Conservation (phyloP, 2,888 invertebrate species). For the Argynnis bischoffii region DNA sequence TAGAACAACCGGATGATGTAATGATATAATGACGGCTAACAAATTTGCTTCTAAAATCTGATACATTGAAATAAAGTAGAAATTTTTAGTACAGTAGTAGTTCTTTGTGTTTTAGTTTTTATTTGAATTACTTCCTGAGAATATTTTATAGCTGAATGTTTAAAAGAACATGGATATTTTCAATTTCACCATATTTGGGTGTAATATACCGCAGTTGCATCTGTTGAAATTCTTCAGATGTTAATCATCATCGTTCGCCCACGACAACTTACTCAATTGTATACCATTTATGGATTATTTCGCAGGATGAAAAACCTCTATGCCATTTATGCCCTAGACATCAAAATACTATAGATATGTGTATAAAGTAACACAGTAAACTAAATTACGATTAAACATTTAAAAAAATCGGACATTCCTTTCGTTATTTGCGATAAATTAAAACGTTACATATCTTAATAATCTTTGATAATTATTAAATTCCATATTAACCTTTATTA, state of each 20-base stretch:
- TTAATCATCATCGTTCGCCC: slow-evolving; percentile 32
- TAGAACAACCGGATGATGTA: slow-evolving; percentile 43
- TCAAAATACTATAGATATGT: no score
- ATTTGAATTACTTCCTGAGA: neutral
- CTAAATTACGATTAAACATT: no score
- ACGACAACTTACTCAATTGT: slow-evolving; percentile 29
- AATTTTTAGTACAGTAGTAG: no score
- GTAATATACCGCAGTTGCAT: slow-evolving; percentile 20
- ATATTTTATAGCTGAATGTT: neutral
- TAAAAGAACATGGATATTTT: slow-evolving; percentile 5
- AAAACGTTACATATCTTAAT: no score
- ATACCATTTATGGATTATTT: slow-evolving; percentile 23
- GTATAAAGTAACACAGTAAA: no score
- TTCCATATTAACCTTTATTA: no score
- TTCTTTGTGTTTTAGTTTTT: no score
- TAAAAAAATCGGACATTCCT: no score
- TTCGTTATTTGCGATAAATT: no score
- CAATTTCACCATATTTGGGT: slow-evolving; percentile 2
- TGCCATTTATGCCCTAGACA: no score
- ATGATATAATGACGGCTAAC: slow-evolving; percentile 37
- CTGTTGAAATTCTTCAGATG: slow-evolving; percentile 30
- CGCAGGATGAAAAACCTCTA: slow-evolving; percentile 2
- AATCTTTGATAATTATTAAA: no score
- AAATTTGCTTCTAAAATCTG: slow-evolving; percentile 7
- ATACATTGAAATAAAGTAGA: neutral